These are phyloP conservation scores for Callinectes sapidus DNA, from an alignment of 2,888 invertebrate species.

Conservation along the genomic window DNA sequence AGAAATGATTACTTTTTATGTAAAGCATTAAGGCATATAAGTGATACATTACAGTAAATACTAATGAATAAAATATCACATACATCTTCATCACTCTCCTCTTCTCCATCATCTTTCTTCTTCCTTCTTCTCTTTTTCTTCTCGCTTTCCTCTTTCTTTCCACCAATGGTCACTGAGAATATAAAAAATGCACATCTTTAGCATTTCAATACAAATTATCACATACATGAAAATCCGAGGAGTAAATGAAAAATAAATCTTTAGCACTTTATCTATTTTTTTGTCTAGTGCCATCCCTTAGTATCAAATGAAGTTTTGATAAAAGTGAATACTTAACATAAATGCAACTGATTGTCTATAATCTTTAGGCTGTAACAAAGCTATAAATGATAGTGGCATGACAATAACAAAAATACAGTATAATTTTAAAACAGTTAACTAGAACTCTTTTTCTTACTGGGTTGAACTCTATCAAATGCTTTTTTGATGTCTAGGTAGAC, in stretches of 20 bases:
- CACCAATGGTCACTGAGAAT: slow-evolving; percentile 76
- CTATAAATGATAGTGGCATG: not conserved
- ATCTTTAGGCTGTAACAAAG: not conserved
- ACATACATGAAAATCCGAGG: not conserved
- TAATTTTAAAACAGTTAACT: not conserved
- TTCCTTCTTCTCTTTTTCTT: slow-evolving; percentile 73
- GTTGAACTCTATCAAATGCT: no score
- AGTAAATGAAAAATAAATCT: not conserved
- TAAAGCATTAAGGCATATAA: no score
- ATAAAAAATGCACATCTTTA: no score
- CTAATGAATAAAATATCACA: slow-evolving; percentile 75
- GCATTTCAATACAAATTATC: not conserved
- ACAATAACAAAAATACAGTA: not conserved
- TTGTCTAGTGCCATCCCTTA: no score
- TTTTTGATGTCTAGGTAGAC: no score
- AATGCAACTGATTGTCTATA: not conserved
- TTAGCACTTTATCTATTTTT: not conserved
- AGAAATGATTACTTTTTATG: not conserved
- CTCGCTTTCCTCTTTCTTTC: slow-evolving; percentile 75
- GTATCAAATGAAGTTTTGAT: not conserved
- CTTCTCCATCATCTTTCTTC: slow-evolving; percentile 75
- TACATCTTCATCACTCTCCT: slow-evolving; percentile 74
- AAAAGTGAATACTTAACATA: not conserved
- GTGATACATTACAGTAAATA: no score
- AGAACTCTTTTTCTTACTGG: no score